Base-by-base conservation (phyloP, 2,113 vertebrate species). In the Clarias macrocephalus region DNA sequence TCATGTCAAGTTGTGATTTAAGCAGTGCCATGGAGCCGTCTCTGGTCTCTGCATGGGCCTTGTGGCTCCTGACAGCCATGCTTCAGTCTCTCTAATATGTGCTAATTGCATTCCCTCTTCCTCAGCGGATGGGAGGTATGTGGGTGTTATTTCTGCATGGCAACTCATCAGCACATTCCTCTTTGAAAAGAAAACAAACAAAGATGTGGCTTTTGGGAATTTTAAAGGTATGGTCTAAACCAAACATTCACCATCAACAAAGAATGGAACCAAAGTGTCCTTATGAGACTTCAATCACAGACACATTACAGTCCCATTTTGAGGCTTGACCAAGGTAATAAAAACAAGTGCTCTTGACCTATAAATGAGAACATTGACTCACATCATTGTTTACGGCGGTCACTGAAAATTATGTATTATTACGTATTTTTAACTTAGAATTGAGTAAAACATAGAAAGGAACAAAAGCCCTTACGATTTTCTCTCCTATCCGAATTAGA, bases 31-130 rank as follows among this genome's bases (percentile, higher is more conserved):
- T 42, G 30, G 80, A 25, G 57, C 33, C 11, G 80, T 37, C 88
- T 80, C 54, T 89, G 82, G 56, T 63, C 33, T 85, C 73, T 77
- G 65, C 28, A 75, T 83, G 87, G 65, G 21, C 80, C 59, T 62
- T 62, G 80, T 82, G 80, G 59, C 59, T 82, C 80, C 59, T 82
- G 57, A 82, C 80, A 89, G 91, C 88, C 88, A 90, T 91, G 83
- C 91, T 94, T 90, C 87, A 87, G 91, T 93, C 95, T 95, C 92
- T 94, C 96, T 95, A 95, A 93, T 94, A 92, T 90, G 94, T 91
- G 93, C 91, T 95, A 97, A 95, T 95, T 96, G 94, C 93, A 94
- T 96, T 97, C 96, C 89, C 92, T 93, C 93, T 93, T 95, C 85
- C 94, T 96, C 94, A 93, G 48, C 93, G 92, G 88, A 73, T 94